Evolutionary conservation across 1,140 invertebrate species (phyloP).

Genomic region (Contarinia nasturtii): DNA sequence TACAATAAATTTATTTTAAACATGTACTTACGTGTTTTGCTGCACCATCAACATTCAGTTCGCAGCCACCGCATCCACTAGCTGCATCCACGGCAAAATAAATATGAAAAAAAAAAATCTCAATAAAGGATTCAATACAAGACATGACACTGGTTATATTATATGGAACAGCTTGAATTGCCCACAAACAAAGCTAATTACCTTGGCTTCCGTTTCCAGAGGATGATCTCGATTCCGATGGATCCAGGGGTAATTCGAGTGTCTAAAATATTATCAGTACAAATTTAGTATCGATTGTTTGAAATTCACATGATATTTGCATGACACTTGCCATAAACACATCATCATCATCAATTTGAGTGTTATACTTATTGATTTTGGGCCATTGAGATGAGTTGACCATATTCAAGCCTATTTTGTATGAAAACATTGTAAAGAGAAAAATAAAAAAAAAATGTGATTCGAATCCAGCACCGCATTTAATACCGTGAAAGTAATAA

Average conservation of each 20-base stretch:
- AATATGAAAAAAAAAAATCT: too few species aligned
- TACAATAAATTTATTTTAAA: too few species aligned
- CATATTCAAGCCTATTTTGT: not conserved
- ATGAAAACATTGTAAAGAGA: not conserved
- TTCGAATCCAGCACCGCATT: too few species aligned
- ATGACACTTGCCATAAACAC: slow-evolving; percentile 56
- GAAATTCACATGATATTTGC: too few species aligned
- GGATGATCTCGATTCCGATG: slow-evolving; percentile 36
- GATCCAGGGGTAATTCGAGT: slow-evolving; percentile 58
- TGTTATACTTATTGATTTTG: slow-evolving; percentile 24
- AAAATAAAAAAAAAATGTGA: too few species aligned
- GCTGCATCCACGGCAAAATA: not conserved
- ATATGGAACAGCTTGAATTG: too few species aligned
- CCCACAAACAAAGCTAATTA: slow-evolving; percentile 3
- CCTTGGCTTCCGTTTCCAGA: slow-evolving; percentile 25
- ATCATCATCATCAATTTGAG: slow-evolving; percentile 61
- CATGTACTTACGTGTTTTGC: too few species aligned
- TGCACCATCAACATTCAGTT: too few species aligned
- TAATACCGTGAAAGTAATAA: not conserved
- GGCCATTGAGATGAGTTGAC: not conserved
- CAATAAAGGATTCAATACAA: too few species aligned
- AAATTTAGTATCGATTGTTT: not conserved
- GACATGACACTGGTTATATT: too few species aligned
- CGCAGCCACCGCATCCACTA: too few species aligned
- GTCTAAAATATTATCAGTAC: slow-evolving; percentile 31